These are phyloP conservation scores for Rostratula benghalensis DNA, from an alignment of 2,113 vertebrate genomes.

Conservation along the genomic window DNA sequence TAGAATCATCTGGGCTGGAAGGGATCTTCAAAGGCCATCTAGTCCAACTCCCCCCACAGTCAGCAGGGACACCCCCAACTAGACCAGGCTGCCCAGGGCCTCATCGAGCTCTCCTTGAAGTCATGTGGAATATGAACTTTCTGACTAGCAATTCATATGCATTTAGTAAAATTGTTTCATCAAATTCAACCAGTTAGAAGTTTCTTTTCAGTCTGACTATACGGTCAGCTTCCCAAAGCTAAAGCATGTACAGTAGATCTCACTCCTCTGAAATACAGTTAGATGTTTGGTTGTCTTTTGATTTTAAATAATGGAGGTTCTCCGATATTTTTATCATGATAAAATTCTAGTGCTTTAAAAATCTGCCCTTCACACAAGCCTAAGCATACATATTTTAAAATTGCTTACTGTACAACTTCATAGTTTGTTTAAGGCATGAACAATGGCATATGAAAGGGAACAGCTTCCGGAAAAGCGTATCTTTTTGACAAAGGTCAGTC, in stretches of 20 bases:
- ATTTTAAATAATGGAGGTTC: conserved; percentile 30
- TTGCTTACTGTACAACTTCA: conserved; percentile 76
- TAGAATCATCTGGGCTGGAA: too few relatives aligned
- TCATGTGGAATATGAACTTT: conserved; percentile 8
- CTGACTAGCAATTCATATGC: neutral
- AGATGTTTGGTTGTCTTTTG: neutral
- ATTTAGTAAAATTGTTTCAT: conserved; percentile 17
- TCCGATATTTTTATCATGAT: conserved; percentile 63
- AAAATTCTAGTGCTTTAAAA: conserved; percentile 78
- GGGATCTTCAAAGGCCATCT: too few relatives aligned
- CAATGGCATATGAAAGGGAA: conserved; percentile 74
- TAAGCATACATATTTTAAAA: conserved; percentile 75
- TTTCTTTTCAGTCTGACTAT: conserved; percentile 22
- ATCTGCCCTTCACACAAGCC: conserved; percentile 67
- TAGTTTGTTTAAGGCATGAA: conserved; percentile 83
- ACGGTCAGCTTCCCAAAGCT: conserved; percentile 34
- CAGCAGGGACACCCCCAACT: too few relatives aligned
- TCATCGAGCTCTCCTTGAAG: too few relatives aligned
- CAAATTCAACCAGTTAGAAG: conserved; percentile 4
- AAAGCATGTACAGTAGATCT: conserved; percentile 44
- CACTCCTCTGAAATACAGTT: conserved; percentile 2
- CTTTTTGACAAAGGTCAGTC: conserved; percentile 65
- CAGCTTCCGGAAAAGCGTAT: conserved; percentile 69
- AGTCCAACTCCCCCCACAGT: too few relatives aligned
- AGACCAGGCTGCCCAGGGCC: too few relatives aligned